Evolutionary conservation across 2,888 invertebrate species (phyloP).

Genomic region (Galerucella calmariensis): DNA sequence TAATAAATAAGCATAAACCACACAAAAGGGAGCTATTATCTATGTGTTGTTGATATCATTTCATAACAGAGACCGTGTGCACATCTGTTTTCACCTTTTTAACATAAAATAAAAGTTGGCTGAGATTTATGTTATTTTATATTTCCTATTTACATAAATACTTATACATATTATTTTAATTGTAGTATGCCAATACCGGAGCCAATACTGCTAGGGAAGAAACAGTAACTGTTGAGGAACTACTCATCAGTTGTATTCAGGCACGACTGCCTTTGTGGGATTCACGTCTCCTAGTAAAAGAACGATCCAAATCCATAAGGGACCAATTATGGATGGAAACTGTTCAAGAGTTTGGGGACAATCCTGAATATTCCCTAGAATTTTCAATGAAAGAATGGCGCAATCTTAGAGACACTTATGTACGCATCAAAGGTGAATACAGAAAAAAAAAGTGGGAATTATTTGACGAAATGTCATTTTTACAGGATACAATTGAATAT

Average conservation of each 20-base stretch:
- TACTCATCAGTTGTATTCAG: background rate
- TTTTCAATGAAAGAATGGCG: constrained; percentile 31
- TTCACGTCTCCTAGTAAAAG: constrained; percentile 12
- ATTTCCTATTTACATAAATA: too few relatives aligned
- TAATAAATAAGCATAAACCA: too few relatives aligned
- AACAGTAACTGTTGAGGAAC: too few relatives aligned
- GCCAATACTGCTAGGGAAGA: too few relatives aligned
- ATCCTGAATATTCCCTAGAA: constrained; percentile 14
- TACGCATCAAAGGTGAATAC: constrained; percentile 33
- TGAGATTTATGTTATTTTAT: too few relatives aligned
- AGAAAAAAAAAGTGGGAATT: constrained; percentile 30
- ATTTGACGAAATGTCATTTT: constrained; percentile 34
- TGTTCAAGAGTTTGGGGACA: constrained; percentile 15
- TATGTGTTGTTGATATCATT: too few relatives aligned
- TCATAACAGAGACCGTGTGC: too few relatives aligned
- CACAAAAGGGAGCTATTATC: too few relatives aligned
- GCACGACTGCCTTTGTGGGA: constrained; percentile 15
- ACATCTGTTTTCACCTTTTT: too few relatives aligned
- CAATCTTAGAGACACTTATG: constrained; percentile 33
- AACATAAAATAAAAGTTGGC: too few relatives aligned
- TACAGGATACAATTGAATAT: constrained; percentile 27
- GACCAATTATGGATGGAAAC: constrained; percentile 21
- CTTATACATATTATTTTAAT: too few relatives aligned
- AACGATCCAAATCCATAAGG: constrained; percentile 17
- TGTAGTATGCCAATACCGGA: too few relatives aligned